A percentile compares a stretch with the other conserved stretches of the same genome.
Conservation (phyloP, 2,113 vertebrate species). For the Gracilinanus agilis region DNA sequence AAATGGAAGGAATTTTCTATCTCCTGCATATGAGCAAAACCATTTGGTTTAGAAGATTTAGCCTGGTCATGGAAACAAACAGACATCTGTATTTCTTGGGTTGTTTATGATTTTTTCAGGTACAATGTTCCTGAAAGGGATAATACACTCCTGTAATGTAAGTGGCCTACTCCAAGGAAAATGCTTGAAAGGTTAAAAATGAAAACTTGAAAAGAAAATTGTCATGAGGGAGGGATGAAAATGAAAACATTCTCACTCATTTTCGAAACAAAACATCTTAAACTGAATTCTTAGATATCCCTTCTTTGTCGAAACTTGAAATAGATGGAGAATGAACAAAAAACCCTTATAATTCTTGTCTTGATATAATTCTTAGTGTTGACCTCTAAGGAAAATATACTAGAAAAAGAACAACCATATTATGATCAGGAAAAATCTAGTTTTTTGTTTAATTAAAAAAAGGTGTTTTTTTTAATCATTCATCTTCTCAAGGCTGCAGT, state of each 20-base stretch:
- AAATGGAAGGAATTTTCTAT: slow-evolving; percentile 72
- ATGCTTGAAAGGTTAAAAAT: neutral
- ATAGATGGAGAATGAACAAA: neutral
- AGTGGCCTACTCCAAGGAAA: neutral
- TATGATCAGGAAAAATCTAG: neutral
- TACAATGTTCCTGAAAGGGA: slow-evolving; percentile 84
- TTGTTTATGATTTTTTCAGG: slow-evolving; percentile 57
- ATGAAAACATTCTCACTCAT: neutral
- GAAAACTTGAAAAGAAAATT: slow-evolving; percentile 34
- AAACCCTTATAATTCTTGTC: slow-evolving; percentile 5
- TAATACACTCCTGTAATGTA: neutral
- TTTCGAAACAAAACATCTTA: neutral
- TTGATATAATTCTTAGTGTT: slow-evolving; percentile 22
- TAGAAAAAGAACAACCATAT: neutral
- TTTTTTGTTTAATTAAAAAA: neutral
- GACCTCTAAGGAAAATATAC: slow-evolving; percentile 17
- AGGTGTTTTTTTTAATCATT: neutral
- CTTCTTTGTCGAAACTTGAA: neutral
- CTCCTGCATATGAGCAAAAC: slow-evolving; percentile 88
- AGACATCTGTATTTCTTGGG: neutral
- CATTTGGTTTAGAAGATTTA: slow-evolving; percentile 55
- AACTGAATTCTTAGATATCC: neutral
- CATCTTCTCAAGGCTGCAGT: neutral
- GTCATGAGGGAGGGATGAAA: neutral
- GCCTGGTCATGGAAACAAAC: slow-evolving; percentile 9